phyloP scores from a whole-genome alignment of 2,888 invertebrate species.

The Cerceris ruficornis region DNA sequence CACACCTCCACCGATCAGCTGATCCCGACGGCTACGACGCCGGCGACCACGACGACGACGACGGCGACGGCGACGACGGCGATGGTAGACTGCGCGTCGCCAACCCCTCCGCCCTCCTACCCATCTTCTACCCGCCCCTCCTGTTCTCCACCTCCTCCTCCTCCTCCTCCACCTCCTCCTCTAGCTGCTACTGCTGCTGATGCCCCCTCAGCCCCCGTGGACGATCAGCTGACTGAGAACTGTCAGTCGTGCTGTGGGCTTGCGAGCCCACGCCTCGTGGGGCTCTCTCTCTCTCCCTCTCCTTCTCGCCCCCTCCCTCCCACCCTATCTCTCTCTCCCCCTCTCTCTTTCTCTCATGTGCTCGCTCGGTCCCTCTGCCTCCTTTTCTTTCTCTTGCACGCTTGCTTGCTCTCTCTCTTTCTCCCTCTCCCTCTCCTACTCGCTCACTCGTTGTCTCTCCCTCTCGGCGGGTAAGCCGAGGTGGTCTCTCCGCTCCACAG shows the following conservation, averaged over 20 bases:
- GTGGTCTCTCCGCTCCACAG: no score
- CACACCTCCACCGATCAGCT: slow-evolving; percentile 69
- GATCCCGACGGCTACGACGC: slow-evolving; percentile 53
- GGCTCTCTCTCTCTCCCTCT: slow-evolving; percentile 44
- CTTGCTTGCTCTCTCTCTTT: not conserved
- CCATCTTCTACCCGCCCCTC: slow-evolving; percentile 49
- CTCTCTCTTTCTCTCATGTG: not conserved
- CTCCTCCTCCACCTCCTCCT: slow-evolving; percentile 47
- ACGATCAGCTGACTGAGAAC: slow-evolving; percentile 80
- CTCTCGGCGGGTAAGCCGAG: not conserved
- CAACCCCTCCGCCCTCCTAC: slow-evolving; percentile 70
- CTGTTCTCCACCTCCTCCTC: slow-evolving; percentile 39
- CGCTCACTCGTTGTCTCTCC: not conserved
- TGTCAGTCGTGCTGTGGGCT: slow-evolving; percentile 74
- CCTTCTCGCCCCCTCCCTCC: slow-evolving; percentile 11
- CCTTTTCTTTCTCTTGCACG: not conserved
- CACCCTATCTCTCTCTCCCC: not conserved
- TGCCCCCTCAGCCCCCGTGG: slow-evolving; percentile 59
- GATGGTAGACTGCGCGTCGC: slow-evolving; percentile 79
- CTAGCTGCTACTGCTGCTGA: slow-evolving; percentile 42
- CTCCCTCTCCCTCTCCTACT: not conserved
- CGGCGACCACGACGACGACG: slow-evolving; percentile 50
- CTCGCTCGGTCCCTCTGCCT: slow-evolving; percentile 8
- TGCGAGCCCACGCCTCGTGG: slow-evolving; percentile 62
- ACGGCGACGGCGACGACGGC: slow-evolving; percentile 62